Evolutionary conservation across 2,888 invertebrate genomes (phyloP), one percentile per base, ranked within the genome.

Genomic region (Steinernema hermaphroditum): DNA sequence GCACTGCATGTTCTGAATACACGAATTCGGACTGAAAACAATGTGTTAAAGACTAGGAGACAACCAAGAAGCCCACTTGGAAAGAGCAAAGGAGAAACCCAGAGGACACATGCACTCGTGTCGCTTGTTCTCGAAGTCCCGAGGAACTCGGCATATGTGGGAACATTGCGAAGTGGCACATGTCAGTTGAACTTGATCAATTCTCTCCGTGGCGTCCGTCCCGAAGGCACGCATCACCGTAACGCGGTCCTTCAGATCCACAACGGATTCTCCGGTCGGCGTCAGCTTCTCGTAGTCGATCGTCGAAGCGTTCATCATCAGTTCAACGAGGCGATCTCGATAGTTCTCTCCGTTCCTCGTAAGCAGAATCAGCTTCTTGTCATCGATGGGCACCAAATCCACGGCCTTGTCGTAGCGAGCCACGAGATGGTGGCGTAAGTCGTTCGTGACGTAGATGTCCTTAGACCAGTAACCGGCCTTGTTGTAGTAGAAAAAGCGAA

Each of bases 401-500:
- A 46, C 32, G 22, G 46, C 37, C 24, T 70, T 49, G 49, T 70
- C 37, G 37, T 34, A 62, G n/a, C 62, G 14, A 14, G 44, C 44
- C 16, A 34, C 9, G 37, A 75, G 49, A 29, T 75, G 75, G 24
- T 50, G 75, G 0, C 71, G 72, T 16, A 70, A 27, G 34, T 75
- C 74, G 62, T 50, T 54, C 24, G 77, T 78, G 29, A 74, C 78
- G 41, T 74, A 75, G 12, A 77, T 76, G 27, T 70, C 72, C 16
- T 71, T 29, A 2, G 77, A 77, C 75, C 74, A 77, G 41, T 79
- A 41, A 12, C 77, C 78, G 43, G 68, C 71, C 14, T 69, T 41
- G n/a, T 76, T 71, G 24, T 78, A 71, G 72, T 77, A 77, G 49
- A 77, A 19, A 14, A 79, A 49, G 4, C 78, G 71, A 41, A 43